Base-by-base conservation (phyloP, 2,113 vertebrate species). In the Variabilichromis moorii region DNA sequence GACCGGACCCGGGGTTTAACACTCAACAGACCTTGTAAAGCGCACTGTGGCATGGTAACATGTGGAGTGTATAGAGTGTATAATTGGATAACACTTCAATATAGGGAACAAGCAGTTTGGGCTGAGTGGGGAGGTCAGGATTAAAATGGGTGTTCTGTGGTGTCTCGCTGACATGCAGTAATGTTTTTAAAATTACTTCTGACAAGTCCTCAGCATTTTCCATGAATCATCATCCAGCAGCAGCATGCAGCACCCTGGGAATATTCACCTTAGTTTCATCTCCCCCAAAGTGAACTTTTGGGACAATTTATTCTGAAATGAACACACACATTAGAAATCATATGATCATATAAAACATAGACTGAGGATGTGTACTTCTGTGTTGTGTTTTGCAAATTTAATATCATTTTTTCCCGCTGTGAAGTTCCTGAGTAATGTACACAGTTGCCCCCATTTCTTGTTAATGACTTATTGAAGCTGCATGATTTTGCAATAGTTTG, bases 41-140 rank as follows among this genome's bases (percentile, higher is more conserved):
- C 47, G 53, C 71, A 45, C 19, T 83, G 40, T 82, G 24, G 81
- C 81, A 42, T 66, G 37, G 31, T 21, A 37, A 71, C 63, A 55
- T 81, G 79, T 71, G 82, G 26, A 92, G 85, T 80, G 21, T 59
- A 53, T 16, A 37, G 55, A 42, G 40, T 40, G 53, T 50, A 66
- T 92, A 88, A 92, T 89, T 87, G 82, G 80, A 79, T 79, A 86
- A 37, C 16, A 40, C 83, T 87, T 21, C 31, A 26, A 85, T 14
- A 24, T 59, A 40, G n/a, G 47, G 83, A 89, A 71, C 35, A 10
- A 55, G 73, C 55, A 11, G 81, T 59, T 66, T 2, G 45, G 73
- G 78, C 55, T 28, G 81, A 83, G 63, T 33, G 73, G 50, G 4
- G 54, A 35, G 61, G 28, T 17, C 80, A 81, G 73, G 73, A 87